Base-by-base conservation (phyloP, 2,797 vertebrate species). In the Vultur gryphus region DNA sequence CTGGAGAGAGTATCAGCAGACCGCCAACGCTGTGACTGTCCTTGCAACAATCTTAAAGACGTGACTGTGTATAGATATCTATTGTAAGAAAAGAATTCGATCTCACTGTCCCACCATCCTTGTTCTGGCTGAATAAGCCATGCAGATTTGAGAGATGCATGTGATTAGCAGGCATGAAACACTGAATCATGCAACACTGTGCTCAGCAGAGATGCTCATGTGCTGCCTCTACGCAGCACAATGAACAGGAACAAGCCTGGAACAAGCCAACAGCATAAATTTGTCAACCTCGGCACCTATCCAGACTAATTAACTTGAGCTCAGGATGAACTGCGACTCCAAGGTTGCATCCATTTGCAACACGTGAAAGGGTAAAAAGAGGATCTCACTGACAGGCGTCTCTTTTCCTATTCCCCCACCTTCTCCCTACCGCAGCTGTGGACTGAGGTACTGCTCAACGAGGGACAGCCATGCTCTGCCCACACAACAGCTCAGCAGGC, bases 401-500 rank as follows among this genome's bases (percentile, higher is more conserved):
- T 48, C 14, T 26, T 79, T 31, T 64, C 21, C 35, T 65, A 31
- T 87, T 64, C 20, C n/a, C 35, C 21, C 6, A 79, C 19, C n/a
- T 62, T 21, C 11, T 79, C 26, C 35, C 18, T 28, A 3, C 14
- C 19, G 25, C 58, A 72, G 26, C 51, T 37, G 51, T 19, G 67
- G 37, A 16, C 33, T 37, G 51, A 35, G 7, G 20, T 35, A 4
- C 57, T 16, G 46, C 46, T 62, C 19, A n/a, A 4, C 0, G 0
- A 80, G 66, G 26, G 66, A 57, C 17, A 41, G 31, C 35, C 25
- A 2, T 26, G 25, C 43, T 31, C 26, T 57, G 58, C 49, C 35
- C 57, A 28, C 43, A 49, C 29, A 41, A 26, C n/a, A 49, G 29
- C 43, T 84, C 51, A 23, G 41, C 23, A 73, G 58, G 18, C 19